These are phyloP conservation scores for Petrocephalus schoutedeni DNA, from an alignment of 2,797 vertebrate species.

Conservation along the genomic window DNA sequence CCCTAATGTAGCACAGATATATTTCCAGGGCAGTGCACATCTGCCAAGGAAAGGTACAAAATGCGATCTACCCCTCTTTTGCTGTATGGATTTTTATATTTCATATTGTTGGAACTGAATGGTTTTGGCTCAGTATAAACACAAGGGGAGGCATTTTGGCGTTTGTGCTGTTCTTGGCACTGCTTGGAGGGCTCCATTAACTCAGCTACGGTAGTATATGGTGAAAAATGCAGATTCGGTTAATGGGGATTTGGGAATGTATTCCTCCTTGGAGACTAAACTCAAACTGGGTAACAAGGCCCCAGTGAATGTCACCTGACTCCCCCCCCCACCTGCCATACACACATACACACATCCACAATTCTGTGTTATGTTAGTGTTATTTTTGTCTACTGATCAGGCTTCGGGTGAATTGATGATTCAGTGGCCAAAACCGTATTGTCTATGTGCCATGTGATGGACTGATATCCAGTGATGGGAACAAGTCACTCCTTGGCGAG, in stretches of 20 bases:
- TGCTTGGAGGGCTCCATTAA: background rate
- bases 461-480: background rate
- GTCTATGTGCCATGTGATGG: background rate
- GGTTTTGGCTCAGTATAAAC: background rate
- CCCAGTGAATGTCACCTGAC: background rate
- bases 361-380: background rate
- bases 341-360: too few relatives aligned
- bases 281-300: background rate
- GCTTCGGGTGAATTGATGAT: background rate
- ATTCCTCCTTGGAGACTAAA: background rate
- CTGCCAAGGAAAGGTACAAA: slow-evolving; percentile 21
- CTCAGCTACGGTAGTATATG: background rate
- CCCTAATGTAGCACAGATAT: slow-evolving; percentile 46
- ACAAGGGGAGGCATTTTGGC: background rate
- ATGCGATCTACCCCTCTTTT: background rate
- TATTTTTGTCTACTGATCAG: background rate
- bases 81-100: background rate
- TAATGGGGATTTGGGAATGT: background rate
- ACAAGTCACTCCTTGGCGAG: too few relatives aligned
- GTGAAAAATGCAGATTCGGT: background rate
- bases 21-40: slow-evolving; percentile 41
- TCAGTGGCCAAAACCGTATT: background rate
- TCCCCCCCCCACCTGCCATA: background rate
- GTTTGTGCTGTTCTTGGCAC: background rate
- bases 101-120: background rate